Evolutionary conservation across 2,888 invertebrate species (phyloP).

Genomic region (Apoda limacodes): DNA sequence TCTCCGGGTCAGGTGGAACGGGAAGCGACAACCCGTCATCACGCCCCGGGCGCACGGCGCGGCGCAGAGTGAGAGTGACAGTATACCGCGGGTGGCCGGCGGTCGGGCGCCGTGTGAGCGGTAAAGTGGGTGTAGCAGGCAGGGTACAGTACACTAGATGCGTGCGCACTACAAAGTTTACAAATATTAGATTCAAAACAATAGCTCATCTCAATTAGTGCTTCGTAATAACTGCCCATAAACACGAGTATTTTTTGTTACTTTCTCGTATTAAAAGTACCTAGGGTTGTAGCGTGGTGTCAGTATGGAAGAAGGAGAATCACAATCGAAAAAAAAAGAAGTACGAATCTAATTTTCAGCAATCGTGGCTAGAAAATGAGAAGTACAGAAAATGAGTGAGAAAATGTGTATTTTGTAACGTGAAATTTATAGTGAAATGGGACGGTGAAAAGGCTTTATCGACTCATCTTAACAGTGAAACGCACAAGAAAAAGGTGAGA

Average conservation of each 20-base stretch:
- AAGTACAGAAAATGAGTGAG: conserved; percentile 2
- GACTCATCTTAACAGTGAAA: conserved; percentile 9
- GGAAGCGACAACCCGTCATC: too few relatives aligned
- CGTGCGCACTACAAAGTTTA: too few relatives aligned
- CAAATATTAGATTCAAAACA: too few relatives aligned
- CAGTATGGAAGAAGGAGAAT: conserved; percentile 5
- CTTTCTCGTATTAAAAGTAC: background rate
- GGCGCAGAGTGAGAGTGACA: too few relatives aligned
- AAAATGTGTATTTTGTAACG: too few relatives aligned
- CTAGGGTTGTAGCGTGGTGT: conserved; percentile 1
- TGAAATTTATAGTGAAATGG: conserved; percentile 7
- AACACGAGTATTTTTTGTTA: too few relatives aligned
- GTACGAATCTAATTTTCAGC: conserved; percentile 6
- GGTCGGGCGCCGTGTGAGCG: conserved; percentile 1
- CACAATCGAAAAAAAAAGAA: conserved; percentile 6
- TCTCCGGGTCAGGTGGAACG: conserved; percentile 3
- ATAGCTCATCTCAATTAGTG: too few relatives aligned
- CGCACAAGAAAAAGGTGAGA: conserved; percentile 7
- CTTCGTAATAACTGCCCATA: too few relatives aligned
- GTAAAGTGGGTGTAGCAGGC: conserved; percentile 2
- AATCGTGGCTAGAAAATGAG: conserved; percentile 6
- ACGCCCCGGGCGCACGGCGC: too few relatives aligned
- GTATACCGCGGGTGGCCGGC: too few relatives aligned
- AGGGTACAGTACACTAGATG: background rate
- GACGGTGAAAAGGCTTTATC: conserved; percentile 9